phyloP scores from a whole-genome alignment of 2,888 invertebrate species.

The Teinopalpus imperialis region DNA sequence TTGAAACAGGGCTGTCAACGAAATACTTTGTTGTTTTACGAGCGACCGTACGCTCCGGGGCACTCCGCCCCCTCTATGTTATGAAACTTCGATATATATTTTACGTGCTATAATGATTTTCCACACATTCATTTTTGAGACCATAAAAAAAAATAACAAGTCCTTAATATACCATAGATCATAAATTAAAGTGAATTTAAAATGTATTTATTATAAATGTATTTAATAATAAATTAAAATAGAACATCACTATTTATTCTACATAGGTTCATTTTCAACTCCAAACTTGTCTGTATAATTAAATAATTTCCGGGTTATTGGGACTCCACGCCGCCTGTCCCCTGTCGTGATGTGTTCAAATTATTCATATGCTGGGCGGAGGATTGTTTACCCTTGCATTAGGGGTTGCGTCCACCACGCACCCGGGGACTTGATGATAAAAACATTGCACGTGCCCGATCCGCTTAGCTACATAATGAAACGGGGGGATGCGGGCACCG shows the following conservation, averaged over 20 bases:
- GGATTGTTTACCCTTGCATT: slow-evolving; percentile 62
- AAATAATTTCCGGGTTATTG: slow-evolving; percentile 75
- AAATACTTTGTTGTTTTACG: slow-evolving; percentile 75
- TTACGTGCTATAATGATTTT: too few relatives aligned
- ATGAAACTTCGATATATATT: too few relatives aligned
- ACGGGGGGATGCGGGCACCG: slow-evolving; percentile 39
- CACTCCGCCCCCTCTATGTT: slow-evolving; percentile 38
- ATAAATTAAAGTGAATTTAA: too few relatives aligned
- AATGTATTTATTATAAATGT: too few relatives aligned
- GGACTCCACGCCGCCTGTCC: slow-evolving; percentile 52
- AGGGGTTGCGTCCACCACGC: slow-evolving; percentile 45
- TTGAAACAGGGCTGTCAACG: slow-evolving; percentile 59
- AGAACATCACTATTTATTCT: too few relatives aligned
- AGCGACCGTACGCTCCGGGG: slow-evolving; percentile 47
- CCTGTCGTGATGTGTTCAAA: slow-evolving; percentile 56
- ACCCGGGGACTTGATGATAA: slow-evolving; percentile 54
- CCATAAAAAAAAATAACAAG: slow-evolving; percentile 26
- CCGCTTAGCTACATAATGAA: slow-evolving; percentile 72
- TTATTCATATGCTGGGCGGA: slow-evolving; percentile 73
- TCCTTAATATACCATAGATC: too few relatives aligned
- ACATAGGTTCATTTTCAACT: slow-evolving; percentile 1
- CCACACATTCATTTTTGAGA: too few relatives aligned
- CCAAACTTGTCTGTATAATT: slow-evolving; percentile 55
- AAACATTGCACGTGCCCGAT: slow-evolving; percentile 75
- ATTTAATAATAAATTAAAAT: too few relatives aligned